Base-by-base conservation (phyloP, 1,140 invertebrate genomes). In the Limonius californicus region DNA sequence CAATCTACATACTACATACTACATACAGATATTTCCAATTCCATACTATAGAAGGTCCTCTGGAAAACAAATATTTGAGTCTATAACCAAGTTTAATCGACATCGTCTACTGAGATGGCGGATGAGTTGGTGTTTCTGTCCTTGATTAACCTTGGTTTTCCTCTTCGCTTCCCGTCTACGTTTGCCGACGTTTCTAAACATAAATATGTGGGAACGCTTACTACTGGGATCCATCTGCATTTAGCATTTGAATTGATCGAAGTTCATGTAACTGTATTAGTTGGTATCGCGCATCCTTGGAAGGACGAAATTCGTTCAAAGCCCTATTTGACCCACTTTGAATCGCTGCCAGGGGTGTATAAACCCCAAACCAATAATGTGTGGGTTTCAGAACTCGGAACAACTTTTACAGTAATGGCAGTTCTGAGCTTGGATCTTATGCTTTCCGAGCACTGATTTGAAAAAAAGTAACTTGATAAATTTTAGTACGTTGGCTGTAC, bases 341-440 rank as follows among this genome's bases (percentile, higher is more conserved):
- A 39, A 39, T 39, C n/a, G 35, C 35, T 39, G 35, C 35, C 35
- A 14, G n/a, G 35, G 35, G 35, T 14, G n/a, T 39, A 39, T 39
- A 39, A 39, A 39, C 2, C 35, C n/a, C 35, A 39, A 39, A 39
- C 35, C 35, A 39, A 39, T 39, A 39, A 39, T 39, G n/a, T 39
- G 35, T 39, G 35, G 35, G 35, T 39, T 39, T 39, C 35, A 39
- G 35, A 14, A 39, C 35, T 39, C 35, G 2, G 35, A 39, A 14
- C 35, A 39, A 39, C 35, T 39, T 39, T 39, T 39, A 39, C 35
- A 39, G 35, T 39, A 39, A 39, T 39, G 35, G 35, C 35, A 39
- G 35, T 39, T 39, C n/a, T 39, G 35, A 39, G 35, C 35, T 39
- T 39, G n/a, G 35, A 39, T 39, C 35, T 39, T 39, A 39, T 39